Conservation (phyloP, 2,797 vertebrate genomes). For the Hylomyscus alleni region DNA sequence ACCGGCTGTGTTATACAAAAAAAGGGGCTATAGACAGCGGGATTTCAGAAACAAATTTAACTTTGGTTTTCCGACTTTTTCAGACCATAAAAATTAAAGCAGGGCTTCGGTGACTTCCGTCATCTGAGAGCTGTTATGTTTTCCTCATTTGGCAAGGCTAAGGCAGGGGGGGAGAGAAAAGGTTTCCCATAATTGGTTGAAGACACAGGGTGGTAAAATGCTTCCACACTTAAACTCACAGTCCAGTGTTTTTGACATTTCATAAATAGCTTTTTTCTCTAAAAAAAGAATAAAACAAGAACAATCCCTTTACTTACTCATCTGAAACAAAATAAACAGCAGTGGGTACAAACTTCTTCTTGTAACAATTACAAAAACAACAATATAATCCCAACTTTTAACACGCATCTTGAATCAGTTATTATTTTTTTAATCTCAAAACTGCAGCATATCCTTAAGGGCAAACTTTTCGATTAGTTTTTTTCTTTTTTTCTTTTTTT, state of each 20-base stretch:
- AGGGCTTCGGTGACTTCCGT: conserved; percentile 77
- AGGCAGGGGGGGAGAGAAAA: conserved; percentile 86
- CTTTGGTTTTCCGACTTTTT: conserved; percentile 83
- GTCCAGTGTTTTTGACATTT: conserved; percentile 99
- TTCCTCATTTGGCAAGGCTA: conserved; percentile 87
- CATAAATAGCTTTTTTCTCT: conserved; percentile 94
- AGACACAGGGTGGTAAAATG: conserved; percentile 91
- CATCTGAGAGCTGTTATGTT: conserved; percentile 60
- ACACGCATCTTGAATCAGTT: conserved; percentile 93
- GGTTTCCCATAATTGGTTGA: conserved; percentile 90
- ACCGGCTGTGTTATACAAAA: conserved; percentile 36
- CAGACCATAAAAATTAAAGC: conserved; percentile 83
- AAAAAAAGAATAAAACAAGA: conserved; percentile 92
- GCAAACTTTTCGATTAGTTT: conserved; percentile 95
- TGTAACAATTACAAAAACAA: conserved; percentile 96
- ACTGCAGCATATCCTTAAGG: conserved; percentile 99
- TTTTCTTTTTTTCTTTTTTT: conserved; percentile 90
- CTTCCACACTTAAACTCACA: conserved; percentile 94
- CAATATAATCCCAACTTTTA: conserved; percentile 95
- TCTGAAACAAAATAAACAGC: conserved; percentile 98
- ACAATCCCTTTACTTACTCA: conserved; percentile 95
- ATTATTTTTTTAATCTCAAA: conserved; percentile 92
- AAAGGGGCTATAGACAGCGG: conserved; percentile 74
- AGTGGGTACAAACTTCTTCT: conserved; percentile 99
- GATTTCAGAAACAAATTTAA: conserved; percentile 82